phyloP scores from a whole-genome alignment of 2,888 invertebrate species.

The Meiosimyza platycephala region DNA sequence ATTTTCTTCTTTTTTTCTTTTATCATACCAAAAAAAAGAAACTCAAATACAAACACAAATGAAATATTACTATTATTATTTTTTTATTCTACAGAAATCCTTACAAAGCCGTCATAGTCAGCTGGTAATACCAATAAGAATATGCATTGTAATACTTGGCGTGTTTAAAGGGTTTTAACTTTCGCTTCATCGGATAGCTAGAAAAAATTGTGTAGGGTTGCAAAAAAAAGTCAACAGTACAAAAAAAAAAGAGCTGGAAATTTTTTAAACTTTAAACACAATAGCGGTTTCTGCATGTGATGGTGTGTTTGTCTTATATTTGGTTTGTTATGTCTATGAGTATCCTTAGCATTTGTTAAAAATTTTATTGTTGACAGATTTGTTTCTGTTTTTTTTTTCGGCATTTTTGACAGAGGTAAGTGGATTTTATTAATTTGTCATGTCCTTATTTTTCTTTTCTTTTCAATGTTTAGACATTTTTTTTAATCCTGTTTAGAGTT shows the following conservation, averaged over 20 bases:
- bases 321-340: not conserved
- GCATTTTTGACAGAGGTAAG: too few relatives aligned
- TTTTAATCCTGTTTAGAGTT: too few relatives aligned
- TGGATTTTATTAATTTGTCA: too few relatives aligned
- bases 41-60: not conserved
- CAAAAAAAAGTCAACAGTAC: not conserved
- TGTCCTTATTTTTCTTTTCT: too few relatives aligned
- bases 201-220: too few relatives aligned
- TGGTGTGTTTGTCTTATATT: not conserved
- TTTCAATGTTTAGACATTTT: too few relatives aligned
- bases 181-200: conserved; percentile 1
- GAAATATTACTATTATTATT: not conserved
- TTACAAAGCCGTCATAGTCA: not conserved
- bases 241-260: not conserved
- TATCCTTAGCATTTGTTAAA: not conserved
- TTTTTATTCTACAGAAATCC: not conserved
- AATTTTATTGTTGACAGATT: too few relatives aligned
- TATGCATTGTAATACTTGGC: not conserved
- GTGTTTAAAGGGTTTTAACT: conserved; percentile 5
- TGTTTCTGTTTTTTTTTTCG: too few relatives aligned
- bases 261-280: too few relatives aligned
- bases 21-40: not conserved
- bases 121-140: conserved; percentile 8
- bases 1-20: not conserved
- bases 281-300: not conserved